Base-by-base conservation (phyloP, 2,113 vertebrate genomes). In the Girardinichthys multiradiatus region DNA sequence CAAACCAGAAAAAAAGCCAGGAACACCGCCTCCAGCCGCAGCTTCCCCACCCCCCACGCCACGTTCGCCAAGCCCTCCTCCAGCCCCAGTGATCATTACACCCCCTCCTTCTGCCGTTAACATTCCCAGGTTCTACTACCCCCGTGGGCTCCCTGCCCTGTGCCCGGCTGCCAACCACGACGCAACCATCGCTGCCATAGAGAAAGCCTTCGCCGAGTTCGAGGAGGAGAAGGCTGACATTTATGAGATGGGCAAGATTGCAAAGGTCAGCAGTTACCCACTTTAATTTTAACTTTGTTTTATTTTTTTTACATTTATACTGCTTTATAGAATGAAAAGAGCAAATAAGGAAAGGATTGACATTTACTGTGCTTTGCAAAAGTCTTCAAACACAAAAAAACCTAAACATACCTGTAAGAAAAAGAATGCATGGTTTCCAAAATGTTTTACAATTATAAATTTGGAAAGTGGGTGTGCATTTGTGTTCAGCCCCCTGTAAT, bases 51-150 rank as follows among this genome's bases (percentile, higher is more conserved):
- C 77, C 31, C 90, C 91, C 14, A 89, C 86, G 58, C 88, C 95
- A 21, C 95, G 85, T 27, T 89, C 96, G 42, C 93, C 93, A 63
- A 95, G 95, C 72, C 95, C 96, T 80, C 93, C 92, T 54, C 91
- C 91, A n/a, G 94, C 93, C 84, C 96, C 95, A 66, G 93, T 92
- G 77, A 84, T 92, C 28, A 92, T 93, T 87, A 92, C 81, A 70
- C 88, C 95, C 74, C 92, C 94, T 79, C 92, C 97, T 21, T 86
- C 96, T 70, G 94, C 97, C 48, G 77, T 97, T 95, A 97, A 98
- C 98, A 98, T 99, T 99, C 98, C 98, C 96, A 96, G 91, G 90
- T 99, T 99, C 95, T 99, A 99, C 94, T 98, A 97, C 91, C 98
- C 98, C 72, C 95, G 95, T 90, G 98, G 98, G 88, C 96, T 98